These are phyloP conservation scores for Chionis minor DNA, from an alignment of 2,113 vertebrate genomes.

Conservation along the genomic window DNA sequence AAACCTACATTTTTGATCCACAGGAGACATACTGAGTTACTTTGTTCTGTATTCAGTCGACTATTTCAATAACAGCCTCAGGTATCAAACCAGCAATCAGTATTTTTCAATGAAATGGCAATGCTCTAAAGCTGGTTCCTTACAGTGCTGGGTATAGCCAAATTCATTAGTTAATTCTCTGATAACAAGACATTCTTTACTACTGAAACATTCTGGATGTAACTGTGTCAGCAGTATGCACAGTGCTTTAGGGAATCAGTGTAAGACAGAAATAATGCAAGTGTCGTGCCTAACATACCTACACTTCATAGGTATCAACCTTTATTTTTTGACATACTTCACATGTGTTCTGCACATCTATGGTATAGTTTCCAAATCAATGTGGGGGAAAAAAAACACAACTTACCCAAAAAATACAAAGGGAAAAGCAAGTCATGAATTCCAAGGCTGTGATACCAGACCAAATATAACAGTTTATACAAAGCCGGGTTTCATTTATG, in stretches of 20 bases:
- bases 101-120: background rate
- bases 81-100: background rate
- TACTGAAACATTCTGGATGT: background rate
- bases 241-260: background rate
- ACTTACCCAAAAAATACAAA: background rate
- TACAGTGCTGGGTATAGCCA: background rate
- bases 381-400: fast-evolving
- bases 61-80: background rate
- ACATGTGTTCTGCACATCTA: background rate
- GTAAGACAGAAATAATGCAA: background rate
- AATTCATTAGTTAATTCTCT: background rate
- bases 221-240: background rate
- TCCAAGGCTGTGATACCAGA: background rate
- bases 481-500: background rate
- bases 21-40: background rate
- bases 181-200: background rate
- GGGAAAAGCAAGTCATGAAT: background rate
- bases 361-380: background rate
- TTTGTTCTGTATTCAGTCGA: background rate
- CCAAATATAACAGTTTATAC: background rate
- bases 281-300: background rate
- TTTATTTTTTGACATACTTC: background rate
- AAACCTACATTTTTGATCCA: background rate
- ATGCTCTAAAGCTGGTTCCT: background rate
- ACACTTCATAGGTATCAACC: background rate